These are phyloP conservation scores for Scaptomyza hsui DNA, from an alignment of 1,140 invertebrate species.

Conservation along the genomic window DNA sequence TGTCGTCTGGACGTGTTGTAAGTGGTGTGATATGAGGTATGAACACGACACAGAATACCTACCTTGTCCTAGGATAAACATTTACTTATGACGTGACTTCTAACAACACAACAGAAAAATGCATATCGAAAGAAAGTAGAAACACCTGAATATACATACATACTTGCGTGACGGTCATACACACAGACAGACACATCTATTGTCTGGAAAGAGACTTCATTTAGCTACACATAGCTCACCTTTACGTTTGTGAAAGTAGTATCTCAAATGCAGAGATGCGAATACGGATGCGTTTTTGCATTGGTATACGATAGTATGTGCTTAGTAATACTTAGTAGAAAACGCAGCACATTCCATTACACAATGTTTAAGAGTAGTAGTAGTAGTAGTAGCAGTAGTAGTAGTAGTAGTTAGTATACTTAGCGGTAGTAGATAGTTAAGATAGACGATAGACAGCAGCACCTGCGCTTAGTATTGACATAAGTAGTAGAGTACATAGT, in stretches of 20 bases:
- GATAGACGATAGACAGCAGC: slow-evolving; percentile 40
- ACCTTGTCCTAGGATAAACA: slow-evolving; percentile 43
- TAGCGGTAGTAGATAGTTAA: slow-evolving; percentile 32
- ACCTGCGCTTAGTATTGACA: slow-evolving; percentile 38
- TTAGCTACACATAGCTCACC: slow-evolving; percentile 42
- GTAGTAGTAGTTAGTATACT: slow-evolving; percentile 27
- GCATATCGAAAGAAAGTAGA: slow-evolving; percentile 6
- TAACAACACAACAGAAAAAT: slow-evolving; percentile 33
- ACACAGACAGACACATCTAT: background rate
- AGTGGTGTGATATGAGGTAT: slow-evolving; percentile 30
- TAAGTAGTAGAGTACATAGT: slow-evolving; percentile 26
- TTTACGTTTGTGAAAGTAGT: slow-evolving; percentile 12
- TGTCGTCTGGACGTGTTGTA: slow-evolving; percentile 29
- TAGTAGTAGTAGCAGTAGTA: slow-evolving; percentile 18
- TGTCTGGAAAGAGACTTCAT: slow-evolving; percentile 4
- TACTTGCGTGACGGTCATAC: slow-evolving; percentile 27
- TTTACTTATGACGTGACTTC: slow-evolving; percentile 16
- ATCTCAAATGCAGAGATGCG: slow-evolving; percentile 27
- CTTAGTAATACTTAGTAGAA: slow-evolving; percentile 54
- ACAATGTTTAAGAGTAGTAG: slow-evolving; percentile 42
- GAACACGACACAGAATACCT: slow-evolving; percentile 57
- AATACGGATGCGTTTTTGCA: slow-evolving; percentile 23
- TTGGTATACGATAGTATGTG: slow-evolving; percentile 32
- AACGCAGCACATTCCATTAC: slow-evolving; percentile 60
- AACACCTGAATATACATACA: slow-evolving; percentile 31